These are phyloP conservation scores for Chelon labrosus DNA, from an alignment of 2,797 vertebrate species.

Conservation along the genomic window DNA sequence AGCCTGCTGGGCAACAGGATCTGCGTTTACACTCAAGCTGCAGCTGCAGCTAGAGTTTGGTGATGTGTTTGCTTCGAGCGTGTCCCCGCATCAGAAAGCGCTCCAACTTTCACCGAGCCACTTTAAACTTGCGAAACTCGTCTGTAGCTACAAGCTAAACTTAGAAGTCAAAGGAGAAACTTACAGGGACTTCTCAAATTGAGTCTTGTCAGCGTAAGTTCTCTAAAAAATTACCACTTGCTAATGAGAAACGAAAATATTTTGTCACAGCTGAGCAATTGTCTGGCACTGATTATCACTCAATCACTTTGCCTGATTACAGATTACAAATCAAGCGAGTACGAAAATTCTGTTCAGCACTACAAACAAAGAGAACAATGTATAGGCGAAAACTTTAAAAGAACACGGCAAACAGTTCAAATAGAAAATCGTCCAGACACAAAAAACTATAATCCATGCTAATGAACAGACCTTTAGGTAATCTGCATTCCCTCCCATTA, in stretches of 20 bases:
- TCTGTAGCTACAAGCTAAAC: slow-evolving; percentile 10
- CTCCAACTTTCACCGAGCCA: neutral
- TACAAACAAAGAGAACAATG: neutral
- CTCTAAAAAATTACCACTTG: too few species aligned
- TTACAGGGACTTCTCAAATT: neutral
- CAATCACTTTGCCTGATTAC: neutral
- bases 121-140: neutral
- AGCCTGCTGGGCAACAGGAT: neutral
- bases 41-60: neutral
- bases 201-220: neutral
- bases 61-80: slow-evolving; percentile 4
- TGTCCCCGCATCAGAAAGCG: neutral
- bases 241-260: neutral
- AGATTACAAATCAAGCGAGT: neutral
- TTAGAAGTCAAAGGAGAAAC: neutral
- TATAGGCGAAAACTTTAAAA: neutral
- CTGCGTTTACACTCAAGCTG: neutral
- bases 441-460: slow-evolving; percentile 17
- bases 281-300: neutral
- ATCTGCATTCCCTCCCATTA: slow-evolving; percentile 58
- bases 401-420: neutral
- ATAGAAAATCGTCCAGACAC: neutral
- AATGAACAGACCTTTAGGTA: slow-evolving; percentile 48
- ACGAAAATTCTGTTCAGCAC: neutral
- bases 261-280: slow-evolving; percentile 3